Evolutionary conservation across 2,888 invertebrate genomes (phyloP).

Genomic region (Troglohyphantes excavatus): DNA sequence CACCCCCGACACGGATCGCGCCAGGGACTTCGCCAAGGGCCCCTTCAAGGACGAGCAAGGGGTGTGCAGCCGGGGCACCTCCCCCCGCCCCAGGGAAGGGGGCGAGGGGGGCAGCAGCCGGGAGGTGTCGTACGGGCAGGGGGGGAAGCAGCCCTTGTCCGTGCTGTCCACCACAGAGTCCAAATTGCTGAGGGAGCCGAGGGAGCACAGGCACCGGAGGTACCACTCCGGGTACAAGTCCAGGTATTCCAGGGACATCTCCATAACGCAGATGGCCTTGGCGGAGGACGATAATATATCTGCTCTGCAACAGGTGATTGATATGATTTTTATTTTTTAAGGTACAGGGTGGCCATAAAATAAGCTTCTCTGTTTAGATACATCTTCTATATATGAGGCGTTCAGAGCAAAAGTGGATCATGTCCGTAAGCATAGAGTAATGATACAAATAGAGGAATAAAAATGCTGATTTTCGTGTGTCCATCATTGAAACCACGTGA

Average conservation of each 20-base stretch:
- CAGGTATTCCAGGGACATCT: conserved; percentile 86
- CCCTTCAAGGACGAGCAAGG: conserved; percentile 63
- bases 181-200: conserved; percentile 75
- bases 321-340: neutral
- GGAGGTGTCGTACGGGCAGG: conserved; percentile 51
- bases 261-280: conserved; percentile 93
- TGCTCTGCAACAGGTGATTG: conserved; percentile 87
- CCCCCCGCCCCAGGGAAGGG: conserved; percentile 52
- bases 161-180: conserved; percentile 79
- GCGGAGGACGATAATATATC: conserved; percentile 97
- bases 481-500: too few relatives aligned
- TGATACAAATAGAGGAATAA: too few relatives aligned
- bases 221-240: conserved; percentile 79
- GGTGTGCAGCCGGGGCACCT: conserved; percentile 54
- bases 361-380: too few relatives aligned
- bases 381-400: too few relatives aligned
- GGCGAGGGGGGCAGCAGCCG: conserved; percentile 69
- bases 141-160: conserved; percentile 56
- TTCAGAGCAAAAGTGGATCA: too few relatives aligned
- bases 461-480: too few relatives aligned
- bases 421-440: too few relatives aligned
- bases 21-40: conserved; percentile 58
- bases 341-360: too few relatives aligned
- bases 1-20: conserved; percentile 68
- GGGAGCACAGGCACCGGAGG: conserved; percentile 80